Evolutionary conservation across 2,113 vertebrate genomes (phyloP), one percentile per base, ranked within the genome.

Genomic region (Barnardius zonarius): DNA sequence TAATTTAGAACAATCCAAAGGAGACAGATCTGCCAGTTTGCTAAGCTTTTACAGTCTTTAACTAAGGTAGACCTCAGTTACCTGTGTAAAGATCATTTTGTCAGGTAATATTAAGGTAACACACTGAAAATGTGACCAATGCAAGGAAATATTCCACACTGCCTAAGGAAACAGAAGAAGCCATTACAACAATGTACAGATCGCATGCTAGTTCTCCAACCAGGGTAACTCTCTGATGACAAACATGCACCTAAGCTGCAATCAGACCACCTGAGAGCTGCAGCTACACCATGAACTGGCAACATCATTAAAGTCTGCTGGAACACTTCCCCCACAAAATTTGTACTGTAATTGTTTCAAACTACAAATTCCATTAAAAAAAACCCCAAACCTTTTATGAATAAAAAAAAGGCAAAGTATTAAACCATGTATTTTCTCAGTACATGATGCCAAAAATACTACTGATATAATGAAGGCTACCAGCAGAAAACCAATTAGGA

Each of bases 331-430:
- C 15, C 30, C 63, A 64, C 5, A 78, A 62, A 67, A 52, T 2
- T 11, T 15, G 69, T 39, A 61, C 74, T 35, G 16, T 17, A 57
- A 43, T 23, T 52, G 7, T 52, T 86, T 83, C 18, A 69, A 93
- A 70, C 5, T 23, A 74, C 5, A n/a, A 59, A 59, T 30, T 31
- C 23, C 13, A 54, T 64, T 57, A 22, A 86, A 83, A 51, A 6
- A 1, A 0, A 0, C 5, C 3, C 28, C 13, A 46, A 49, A 5
- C 4, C 33, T n/a, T 63, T 54, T 35, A 70, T 27, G 13, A 90
- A 79, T 43, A 74, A 66, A 75, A 78, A 54, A 64, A 69, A 30
- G 28, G 13, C 4, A 57, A 22, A 10, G 17, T 57, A 48, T 11
- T 43, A 48, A 69, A 86, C 48, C 9, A 44, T 0, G 0, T 44